Conservation (phyloP, 2,888 invertebrate genomes). For the Tetragonula carbonaria region DNA sequence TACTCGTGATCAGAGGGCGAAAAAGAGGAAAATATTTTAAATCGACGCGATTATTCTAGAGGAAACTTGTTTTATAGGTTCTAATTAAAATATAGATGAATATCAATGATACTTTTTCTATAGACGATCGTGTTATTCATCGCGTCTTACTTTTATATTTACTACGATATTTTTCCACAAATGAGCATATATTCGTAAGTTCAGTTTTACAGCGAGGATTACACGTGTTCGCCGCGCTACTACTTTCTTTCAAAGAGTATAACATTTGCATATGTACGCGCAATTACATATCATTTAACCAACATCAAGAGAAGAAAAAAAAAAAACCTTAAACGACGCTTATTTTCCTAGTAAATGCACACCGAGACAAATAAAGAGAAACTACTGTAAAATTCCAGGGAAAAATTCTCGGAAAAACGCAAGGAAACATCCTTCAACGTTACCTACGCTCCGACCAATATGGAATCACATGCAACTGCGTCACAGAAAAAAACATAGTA, state of each 20-base stretch:
- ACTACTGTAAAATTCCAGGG: constrained; percentile 1
- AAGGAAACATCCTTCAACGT: constrained; percentile 23
- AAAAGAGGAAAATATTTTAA: neutral
- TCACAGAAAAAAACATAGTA: neutral
- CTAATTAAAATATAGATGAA: neutral
- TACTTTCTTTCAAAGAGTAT: neutral
- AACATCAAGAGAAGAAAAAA: neutral
- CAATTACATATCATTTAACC: neutral
- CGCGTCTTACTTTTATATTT: no score
- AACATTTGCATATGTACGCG: neutral
- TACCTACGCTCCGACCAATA: constrained; percentile 42
- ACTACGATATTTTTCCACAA: neutral
- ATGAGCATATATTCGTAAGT: neutral
- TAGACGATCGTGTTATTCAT: no score
- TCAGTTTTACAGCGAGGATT: neutral
- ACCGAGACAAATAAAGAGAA: neutral
- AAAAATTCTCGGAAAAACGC: neutral
- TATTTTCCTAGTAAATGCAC: neutral
- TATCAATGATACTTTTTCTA: neutral
- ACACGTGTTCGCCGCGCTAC: neutral
- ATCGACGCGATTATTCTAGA: constrained; percentile 9
- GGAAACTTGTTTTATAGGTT: constrained; percentile 1
- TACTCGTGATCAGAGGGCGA: neutral
- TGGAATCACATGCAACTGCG: constrained; percentile 10
- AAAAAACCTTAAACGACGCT: neutral